Base-by-base conservation (phyloP, 2,797 vertebrate genomes). In the Clarias platycephalus region DNA sequence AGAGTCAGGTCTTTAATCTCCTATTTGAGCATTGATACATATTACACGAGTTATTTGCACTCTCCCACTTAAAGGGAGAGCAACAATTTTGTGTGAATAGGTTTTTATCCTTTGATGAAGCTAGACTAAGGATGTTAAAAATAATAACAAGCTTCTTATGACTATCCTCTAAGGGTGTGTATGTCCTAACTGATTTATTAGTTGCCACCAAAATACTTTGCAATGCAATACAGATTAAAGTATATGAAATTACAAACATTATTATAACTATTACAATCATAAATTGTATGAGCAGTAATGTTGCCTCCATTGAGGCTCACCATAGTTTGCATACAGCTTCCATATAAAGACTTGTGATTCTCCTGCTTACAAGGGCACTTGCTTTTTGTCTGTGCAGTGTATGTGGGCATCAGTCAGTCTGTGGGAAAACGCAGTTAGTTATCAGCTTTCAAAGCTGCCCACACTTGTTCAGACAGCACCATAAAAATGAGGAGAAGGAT, bases 1-100 rank as follows among this genome's bases (percentile, higher is more conserved):
- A 94, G 90, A 86, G 86, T 91, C 90, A 90, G 84, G 92, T 94
- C 95, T 95, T 95, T 95, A 95, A 95, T 95, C 94, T 90, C 85
- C 89, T 91, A 90, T 92, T 89, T 90, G 71, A 86, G 90, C 85
- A 84, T 88, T 87, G 77, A 86, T 90, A 88, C 85, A 57, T 87
- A 77, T 90, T 83, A 68, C 53, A n/a, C 78, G 53, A 74, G 60
- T 80, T 85, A 70, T 80, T 80, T 74, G 57, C 44, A 64, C 77
- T 74, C 78, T 83, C 44, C 44, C 74, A 57, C 77, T 55, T 80
- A 55, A 79, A 85, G 76, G 82, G 55, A 20, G 0, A 22, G 22
- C 64, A 58, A 63, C 67, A 44, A 64, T 55, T 70, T 83, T 53
- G 72, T 78, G 40, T 75, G 68, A 64, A 76, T 80, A 49, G 49